These are phyloP conservation scores for Herpetotheres cachinnans DNA, from an alignment of 2,113 vertebrate genomes.

Conservation along the genomic window DNA sequence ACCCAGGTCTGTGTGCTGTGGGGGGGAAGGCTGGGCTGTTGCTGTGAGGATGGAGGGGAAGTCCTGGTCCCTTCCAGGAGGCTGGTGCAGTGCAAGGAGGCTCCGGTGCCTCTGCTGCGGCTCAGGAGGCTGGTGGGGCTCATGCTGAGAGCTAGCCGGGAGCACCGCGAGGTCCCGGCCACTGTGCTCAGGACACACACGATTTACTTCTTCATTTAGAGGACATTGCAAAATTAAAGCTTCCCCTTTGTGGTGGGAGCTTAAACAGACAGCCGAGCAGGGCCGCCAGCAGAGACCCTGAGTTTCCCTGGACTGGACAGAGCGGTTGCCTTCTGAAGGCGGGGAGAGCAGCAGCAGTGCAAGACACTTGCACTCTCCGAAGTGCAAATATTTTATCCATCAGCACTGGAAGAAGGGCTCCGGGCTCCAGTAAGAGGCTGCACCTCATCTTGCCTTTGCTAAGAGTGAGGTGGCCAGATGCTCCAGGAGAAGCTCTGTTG, in stretches of 20 bases:
- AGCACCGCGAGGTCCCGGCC: background rate
- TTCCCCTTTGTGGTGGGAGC: background rate
- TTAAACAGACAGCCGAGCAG: background rate
- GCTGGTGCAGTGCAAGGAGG: background rate
- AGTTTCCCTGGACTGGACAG: background rate
- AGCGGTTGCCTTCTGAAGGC: background rate
- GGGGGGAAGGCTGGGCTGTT: background rate
- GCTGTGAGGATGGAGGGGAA: background rate
- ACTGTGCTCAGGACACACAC: accelerated
- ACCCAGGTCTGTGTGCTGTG: background rate
- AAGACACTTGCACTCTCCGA: accelerated
- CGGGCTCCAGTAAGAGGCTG: background rate
- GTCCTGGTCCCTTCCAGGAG: background rate
- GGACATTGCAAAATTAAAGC: background rate
- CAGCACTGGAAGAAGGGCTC: background rate
- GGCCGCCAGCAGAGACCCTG: background rate
- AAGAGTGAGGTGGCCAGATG: background rate
- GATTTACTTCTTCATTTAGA: background rate
- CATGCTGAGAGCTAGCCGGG: background rate
- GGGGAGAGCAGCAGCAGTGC: background rate
- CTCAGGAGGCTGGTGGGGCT: background rate
- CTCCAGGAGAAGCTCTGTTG: background rate
- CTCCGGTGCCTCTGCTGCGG: background rate
- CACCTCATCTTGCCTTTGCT: background rate
- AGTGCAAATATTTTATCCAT: no score